Conservation (phyloP, 2,113 vertebrate species). For the Glaucomys volans region DNA sequence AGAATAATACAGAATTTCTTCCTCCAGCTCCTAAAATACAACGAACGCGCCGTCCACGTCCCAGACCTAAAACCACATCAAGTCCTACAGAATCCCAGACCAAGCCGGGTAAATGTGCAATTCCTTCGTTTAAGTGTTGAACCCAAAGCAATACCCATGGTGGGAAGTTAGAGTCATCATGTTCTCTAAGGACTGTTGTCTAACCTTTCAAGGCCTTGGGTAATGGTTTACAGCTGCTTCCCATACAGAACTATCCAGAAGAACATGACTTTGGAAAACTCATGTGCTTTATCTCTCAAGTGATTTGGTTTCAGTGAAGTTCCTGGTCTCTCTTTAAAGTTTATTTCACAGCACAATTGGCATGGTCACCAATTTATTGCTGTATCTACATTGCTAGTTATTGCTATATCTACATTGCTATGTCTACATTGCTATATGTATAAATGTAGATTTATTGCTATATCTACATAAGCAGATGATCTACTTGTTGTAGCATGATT, state of each 20-base stretch:
- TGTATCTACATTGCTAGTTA: neutral
- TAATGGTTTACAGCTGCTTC: neutral
- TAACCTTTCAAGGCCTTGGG: neutral
- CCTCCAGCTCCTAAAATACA: constrained; percentile 82
- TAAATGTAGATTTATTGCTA: too few species aligned
- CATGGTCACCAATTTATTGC: neutral
- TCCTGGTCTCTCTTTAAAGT: neutral
- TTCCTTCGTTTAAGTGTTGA: neutral
- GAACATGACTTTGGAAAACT: neutral
- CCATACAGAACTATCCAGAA: neutral
- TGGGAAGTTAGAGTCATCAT: neutral
- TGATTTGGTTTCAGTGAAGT: neutral
- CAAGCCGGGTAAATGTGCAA: constrained; percentile 85
- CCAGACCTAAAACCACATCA: constrained; percentile 74
- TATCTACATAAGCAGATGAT: neutral
- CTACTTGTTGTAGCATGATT: neutral
- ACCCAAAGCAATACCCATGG: neutral
- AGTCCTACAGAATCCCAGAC: constrained; percentile 81
- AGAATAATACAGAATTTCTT: constrained; percentile 74
- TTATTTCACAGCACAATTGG: neutral
- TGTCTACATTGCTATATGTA: too few species aligned
- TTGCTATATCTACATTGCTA: neutral
- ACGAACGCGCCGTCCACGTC: constrained; percentile 56
- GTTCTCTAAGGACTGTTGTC: neutral
- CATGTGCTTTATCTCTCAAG: neutral